These are phyloP conservation scores for Teleiodes luculella DNA, from an alignment of 2,888 invertebrate genomes.

Conservation along the genomic window DNA sequence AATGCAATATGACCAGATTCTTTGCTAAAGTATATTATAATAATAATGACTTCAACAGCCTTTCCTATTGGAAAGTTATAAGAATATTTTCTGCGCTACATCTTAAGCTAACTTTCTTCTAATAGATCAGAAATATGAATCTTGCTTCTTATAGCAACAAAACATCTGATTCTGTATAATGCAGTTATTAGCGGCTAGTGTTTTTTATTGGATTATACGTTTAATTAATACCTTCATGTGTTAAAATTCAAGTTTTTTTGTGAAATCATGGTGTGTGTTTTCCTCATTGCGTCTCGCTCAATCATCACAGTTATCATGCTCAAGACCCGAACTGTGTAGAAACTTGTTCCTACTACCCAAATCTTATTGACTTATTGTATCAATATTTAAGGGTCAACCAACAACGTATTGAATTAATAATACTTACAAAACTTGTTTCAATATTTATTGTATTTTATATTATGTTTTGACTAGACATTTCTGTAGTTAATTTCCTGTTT, in stretches of 20 bases:
- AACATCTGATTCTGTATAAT: neutral
- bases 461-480: neutral
- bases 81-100: no score
- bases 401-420: neutral
- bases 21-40: no score
- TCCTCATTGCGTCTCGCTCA: slow-evolving; percentile 1
- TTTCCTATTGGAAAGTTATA: no score
- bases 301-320: neutral
- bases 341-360: no score
- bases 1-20: no score
- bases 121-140: no score
- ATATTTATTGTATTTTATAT: neutral
- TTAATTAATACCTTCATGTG: neutral
- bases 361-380: no score
- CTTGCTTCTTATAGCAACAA: no score
- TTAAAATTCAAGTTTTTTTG: slow-evolving; percentile 1
- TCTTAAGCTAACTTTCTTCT: no score
- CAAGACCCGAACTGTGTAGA: neutral
- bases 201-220: neutral
- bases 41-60: no score
- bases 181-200: neutral
- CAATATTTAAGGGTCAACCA: neutral
- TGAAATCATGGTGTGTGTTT: neutral
- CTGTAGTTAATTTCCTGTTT: neutral
- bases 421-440: no score